Conservation (phyloP, 2,113 vertebrate genomes). For the Chitala chitala region DNA sequence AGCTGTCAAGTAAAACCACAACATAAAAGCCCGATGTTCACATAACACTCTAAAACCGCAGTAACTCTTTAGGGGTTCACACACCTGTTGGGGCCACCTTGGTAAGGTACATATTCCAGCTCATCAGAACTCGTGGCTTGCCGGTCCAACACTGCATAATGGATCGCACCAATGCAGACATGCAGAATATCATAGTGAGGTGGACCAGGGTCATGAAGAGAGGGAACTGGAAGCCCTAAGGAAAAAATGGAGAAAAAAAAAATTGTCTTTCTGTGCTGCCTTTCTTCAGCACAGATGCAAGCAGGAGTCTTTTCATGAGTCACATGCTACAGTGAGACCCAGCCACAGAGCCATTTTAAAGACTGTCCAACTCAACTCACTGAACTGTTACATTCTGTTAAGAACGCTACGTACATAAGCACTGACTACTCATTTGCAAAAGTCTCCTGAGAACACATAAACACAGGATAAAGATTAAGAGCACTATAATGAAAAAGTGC, state of each 20-base stretch:
- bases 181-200: slow-evolving; percentile 74
- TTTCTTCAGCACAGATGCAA: not conserved
- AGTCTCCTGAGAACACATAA: too few species aligned
- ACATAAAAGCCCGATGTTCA: not conserved
- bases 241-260: not conserved
- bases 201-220: slow-evolving; percentile 88
- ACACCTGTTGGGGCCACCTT: slow-evolving; percentile 83
- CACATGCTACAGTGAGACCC: not conserved
- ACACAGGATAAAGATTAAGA: not conserved
- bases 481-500: not conserved
- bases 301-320: not conserved
- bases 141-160: slow-evolving; percentile 63
- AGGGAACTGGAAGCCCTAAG: slow-evolving; percentile 82
- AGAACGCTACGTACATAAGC: too few species aligned
- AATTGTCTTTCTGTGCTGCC: not conserved
- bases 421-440: too few species aligned
- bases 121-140: slow-evolving; percentile 68
- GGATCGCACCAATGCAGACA: slow-evolving; percentile 66
- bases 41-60: not conserved
- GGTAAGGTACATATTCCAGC: slow-evolving; percentile 73
- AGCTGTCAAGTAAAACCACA: not conserved
- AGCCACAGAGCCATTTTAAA: not conserved
- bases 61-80: not conserved
- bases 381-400: not conserved
- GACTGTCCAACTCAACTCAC: not conserved